phyloP scores from a whole-genome alignment of 2,797 vertebrate genomes.

The Semaprochilodus insignis region DNA sequence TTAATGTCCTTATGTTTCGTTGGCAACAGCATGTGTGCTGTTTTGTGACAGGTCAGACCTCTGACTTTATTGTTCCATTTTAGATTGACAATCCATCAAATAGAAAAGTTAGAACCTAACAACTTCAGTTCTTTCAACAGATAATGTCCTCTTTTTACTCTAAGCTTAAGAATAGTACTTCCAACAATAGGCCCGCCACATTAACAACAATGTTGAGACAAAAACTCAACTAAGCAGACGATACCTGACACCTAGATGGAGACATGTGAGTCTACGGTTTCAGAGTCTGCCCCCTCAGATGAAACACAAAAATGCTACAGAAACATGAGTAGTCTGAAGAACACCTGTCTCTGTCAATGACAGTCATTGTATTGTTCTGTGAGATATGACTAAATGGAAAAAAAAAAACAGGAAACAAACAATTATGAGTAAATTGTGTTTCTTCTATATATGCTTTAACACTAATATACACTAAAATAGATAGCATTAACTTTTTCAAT shows the following conservation, averaged over 20 bases:
- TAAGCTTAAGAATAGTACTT: neutral
- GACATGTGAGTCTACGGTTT: neutral
- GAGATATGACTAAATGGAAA: neutral
- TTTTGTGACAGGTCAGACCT: too few species aligned
- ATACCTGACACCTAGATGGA: neutral
- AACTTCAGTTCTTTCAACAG: neutral
- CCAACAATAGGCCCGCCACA: neutral
- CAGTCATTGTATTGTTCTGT: neutral
- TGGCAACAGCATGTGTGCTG: too few species aligned
- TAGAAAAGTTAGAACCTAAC: neutral
- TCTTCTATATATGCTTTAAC: neutral
- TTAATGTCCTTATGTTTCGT: too few species aligned
- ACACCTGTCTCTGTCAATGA: neutral
- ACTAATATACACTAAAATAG: too few species aligned
- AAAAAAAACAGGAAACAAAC: neutral
- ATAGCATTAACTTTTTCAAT: too few species aligned
- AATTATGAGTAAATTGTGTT: neutral
- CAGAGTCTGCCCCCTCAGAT: neutral
- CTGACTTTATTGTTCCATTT: too few species aligned
- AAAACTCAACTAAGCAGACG: neutral
- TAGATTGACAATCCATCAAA: neutral
- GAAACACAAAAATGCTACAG: neutral
- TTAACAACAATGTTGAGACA: neutral
- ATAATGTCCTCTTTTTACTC: neutral
- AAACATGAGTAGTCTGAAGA: conserved; percentile 6